Percentiles rank a stretch among this genome's conserved stretches.
Conservation (phyloP, 1,140 invertebrate genomes). For the Drosophila ohnishii region DNA sequence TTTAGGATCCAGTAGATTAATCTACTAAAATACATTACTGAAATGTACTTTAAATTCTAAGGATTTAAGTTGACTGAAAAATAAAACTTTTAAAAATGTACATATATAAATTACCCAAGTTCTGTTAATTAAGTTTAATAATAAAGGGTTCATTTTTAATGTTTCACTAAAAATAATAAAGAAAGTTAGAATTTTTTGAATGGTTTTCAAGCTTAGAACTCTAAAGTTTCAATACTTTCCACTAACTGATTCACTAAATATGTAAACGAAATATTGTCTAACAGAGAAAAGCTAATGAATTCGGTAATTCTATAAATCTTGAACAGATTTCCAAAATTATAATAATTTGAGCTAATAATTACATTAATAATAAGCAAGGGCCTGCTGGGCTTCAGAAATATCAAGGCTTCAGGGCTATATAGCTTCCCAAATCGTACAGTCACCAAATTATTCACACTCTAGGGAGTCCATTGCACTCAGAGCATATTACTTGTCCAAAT, state of each 20-base stretch:
- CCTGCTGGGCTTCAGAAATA: neutral
- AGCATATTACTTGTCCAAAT: conserved; percentile 1
- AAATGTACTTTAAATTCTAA: neutral
- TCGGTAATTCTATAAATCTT: too few species aligned
- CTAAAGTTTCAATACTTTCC: neutral
- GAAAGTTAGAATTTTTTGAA: too few species aligned
- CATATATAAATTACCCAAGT: too few species aligned
- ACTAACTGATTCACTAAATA: neutral
- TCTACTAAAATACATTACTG: neutral
- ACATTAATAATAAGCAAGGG: neutral
- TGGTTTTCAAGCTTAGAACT: too few species aligned
- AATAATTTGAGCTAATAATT: neutral
- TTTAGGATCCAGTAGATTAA: neutral
- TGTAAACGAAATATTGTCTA: neutral
- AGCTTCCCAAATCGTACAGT: neutral
- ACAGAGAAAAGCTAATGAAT: neutral
- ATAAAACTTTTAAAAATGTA: neutral
- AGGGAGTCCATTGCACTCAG: neutral
- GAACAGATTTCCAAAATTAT: neutral
- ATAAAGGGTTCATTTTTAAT: neutral
- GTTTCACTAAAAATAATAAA: too few species aligned
- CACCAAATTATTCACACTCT: neutral
- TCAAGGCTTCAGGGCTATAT: neutral
- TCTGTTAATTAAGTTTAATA: neutral
- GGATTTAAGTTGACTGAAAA: neutral